Evolutionary conservation across 1,140 invertebrate genomes (phyloP), one percentile per base, ranked within the genome.

Genomic region (Drosophila auraria): DNA sequence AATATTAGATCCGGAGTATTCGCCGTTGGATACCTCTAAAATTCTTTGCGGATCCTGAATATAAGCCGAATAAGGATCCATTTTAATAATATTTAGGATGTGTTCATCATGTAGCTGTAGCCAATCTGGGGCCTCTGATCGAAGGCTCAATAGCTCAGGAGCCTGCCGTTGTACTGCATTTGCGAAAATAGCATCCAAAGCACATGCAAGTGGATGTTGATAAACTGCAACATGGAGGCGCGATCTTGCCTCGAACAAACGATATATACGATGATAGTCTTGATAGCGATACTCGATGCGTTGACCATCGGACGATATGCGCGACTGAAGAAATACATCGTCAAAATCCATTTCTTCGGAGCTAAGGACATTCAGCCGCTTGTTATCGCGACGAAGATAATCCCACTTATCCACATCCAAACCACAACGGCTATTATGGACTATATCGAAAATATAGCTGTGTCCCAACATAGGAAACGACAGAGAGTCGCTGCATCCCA

Each of bases 371-470:
- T 90, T 40, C 3, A 84, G n/a, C 23, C 75, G 74, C 49, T 91
- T 80, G 44, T 83, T 94, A 83, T 96, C 96, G 60, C 96, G 92
- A 14, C 94, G 90, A 50, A 96, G 93, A 78, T 96, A 96, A 83
- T 96, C 96, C 94, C 94, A 96, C 91, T 96, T 96, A 89, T 96
- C 96, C 6, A 96, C 96, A 93, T 97, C 96, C 33, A 96, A 93
- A 17, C 94, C 94, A 76, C 94, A 95, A 14, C 93, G 83, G 59
- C 94, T 94, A 83, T 96, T 96, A 27, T 94, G 93, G 1, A 96
- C 94, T 74, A 96, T 95, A 45, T 89, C 84, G 33, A 89, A 89
- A 1, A 89, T 78, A 17, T 89, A 89, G 6, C 17, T 68, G 15
- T 75, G 66, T 0, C 73, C 69, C 66, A 89, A 53, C 78, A 89